Percentiles rank a stretch among this genome's conserved stretches.
These are phyloP conservation scores for Acronicta psi DNA, from an alignment of 2,888 invertebrate species.

Conservation along the genomic window DNA sequence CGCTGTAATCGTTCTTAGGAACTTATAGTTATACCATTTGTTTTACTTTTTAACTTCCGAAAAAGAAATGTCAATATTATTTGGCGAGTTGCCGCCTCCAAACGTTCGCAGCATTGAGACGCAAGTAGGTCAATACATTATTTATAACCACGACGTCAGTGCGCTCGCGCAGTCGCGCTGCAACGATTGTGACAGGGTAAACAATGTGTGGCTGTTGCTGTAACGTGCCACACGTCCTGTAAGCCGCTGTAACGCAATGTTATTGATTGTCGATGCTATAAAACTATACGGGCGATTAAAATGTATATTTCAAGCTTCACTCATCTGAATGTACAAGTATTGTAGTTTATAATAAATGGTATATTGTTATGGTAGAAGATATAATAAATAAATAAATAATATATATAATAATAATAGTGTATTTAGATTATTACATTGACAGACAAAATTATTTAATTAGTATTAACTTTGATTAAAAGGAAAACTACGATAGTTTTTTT, in stretches of 20 bases:
- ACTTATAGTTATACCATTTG: neutral
- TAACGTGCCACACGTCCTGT: constrained; percentile 22
- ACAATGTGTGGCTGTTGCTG: constrained; percentile 44
- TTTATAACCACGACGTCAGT: constrained; percentile 79
- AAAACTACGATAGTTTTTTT: no score
- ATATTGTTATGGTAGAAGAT: neutral
- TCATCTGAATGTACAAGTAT: neutral
- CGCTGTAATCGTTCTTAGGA: no score
- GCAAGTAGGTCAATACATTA: constrained; percentile 84
- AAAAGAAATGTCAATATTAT: constrained; percentile 46
- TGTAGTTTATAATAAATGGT: neutral
- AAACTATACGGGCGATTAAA: neutral
- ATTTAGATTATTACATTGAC: no score
- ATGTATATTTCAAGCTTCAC: no score
- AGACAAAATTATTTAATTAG: no score
- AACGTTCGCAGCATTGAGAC: constrained; percentile 18
- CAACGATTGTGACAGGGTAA: constrained; percentile 54
- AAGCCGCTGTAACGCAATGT: constrained; percentile 4
- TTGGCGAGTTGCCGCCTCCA: constrained; percentile 45
- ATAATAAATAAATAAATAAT: no score
- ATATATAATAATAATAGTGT: no score
- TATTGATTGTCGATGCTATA: neutral
- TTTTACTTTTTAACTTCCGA: constrained; percentile 9
- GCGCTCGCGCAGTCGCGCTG: constrained; percentile 57
- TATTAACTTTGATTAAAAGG: no score